A percentile compares a stretch with the other conserved stretches of the same genome.
Conservation (phyloP, 2,797 vertebrate species). For the Acanthurus tractus region DNA sequence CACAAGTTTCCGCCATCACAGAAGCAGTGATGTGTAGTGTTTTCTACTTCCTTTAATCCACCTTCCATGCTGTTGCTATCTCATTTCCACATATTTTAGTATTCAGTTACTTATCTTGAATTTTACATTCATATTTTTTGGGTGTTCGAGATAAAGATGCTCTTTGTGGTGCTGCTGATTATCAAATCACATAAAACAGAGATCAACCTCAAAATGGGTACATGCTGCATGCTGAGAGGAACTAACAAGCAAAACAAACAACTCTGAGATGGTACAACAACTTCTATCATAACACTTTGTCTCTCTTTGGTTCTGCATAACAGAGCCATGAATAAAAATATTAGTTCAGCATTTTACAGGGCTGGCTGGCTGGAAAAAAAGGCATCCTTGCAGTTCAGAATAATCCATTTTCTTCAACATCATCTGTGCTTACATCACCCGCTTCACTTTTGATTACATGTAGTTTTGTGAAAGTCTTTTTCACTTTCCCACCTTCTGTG, state of each 20-base stretch:
- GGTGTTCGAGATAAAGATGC: neutral
- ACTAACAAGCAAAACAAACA: too few species aligned
- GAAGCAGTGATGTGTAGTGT: constrained; percentile 10
- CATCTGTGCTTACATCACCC: neutral
- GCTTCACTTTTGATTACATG: neutral
- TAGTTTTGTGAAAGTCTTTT: neutral
- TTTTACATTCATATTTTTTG: too few species aligned
- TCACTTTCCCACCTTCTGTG: neutral
- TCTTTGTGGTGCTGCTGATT: neutral
- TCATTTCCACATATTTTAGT: neutral
- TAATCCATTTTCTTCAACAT: neutral
- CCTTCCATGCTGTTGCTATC: neutral
- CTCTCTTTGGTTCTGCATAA: neutral
- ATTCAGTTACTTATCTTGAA: too few species aligned
- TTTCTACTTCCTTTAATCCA: constrained; percentile 31
- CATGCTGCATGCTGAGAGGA: neutral
- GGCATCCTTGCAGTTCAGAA: neutral
- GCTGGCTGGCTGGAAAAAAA: constrained; percentile 6
- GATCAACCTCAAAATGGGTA: neutral
- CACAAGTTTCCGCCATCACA: neutral
- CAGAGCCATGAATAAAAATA: neutral
- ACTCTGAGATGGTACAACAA: neutral
- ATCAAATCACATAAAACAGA: neutral
- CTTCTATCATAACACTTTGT: neutral
- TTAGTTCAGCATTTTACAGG: constrained; percentile 3